Base-by-base conservation (phyloP, 2,113 vertebrate genomes). In the Zosterops lateralis region DNA sequence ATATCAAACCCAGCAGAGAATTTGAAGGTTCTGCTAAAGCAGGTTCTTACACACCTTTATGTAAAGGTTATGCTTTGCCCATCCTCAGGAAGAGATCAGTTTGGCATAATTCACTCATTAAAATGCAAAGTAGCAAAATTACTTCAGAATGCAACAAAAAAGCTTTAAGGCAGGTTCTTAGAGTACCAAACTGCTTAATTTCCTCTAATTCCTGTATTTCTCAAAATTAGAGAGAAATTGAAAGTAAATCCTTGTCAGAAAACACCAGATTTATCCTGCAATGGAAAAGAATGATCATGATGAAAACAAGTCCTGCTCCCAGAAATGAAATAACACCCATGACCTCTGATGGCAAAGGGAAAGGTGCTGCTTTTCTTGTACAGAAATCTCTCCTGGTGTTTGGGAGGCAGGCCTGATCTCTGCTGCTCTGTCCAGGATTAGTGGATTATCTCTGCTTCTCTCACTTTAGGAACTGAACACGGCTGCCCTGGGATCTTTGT, bases 401-500 rank as follows among this genome's bases (percentile, higher is more conserved):
- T 98, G 98, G 98, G 98, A 98, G 98, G 98, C 96, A 97, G 95
- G 97, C 97, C 97, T 98, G 97, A 96, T 98, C 97, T 97, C 42
- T 97, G 97, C 97, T 71, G 57, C 95, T 96, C 97, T 97, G 95
- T 96, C 97, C 98, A 98, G 98, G 98, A 98, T 99, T 98, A 98
- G 98, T 96, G 98, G 98, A 98, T 99, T 99, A 99, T 98, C 97
- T 98, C 90, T 87, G 92, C 96, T 98, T 97, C 97, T 97, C 98
- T 97, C 97, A 95, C 92, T 97, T 98, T 97, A 95, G 96, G 97
- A 98, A 98, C 92, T 98, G 98, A 98, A 96, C 97, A 97, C 97
- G 98, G 98, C 98, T 99, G 98, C 98, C 98, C 97, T 96, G 79
- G 97, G 97, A 98, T 97, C 97, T 99, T 99, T 99, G 98, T 99